Conservation (phyloP, 2,888 invertebrate genomes). For the Andrena hattorfiana region DNA sequence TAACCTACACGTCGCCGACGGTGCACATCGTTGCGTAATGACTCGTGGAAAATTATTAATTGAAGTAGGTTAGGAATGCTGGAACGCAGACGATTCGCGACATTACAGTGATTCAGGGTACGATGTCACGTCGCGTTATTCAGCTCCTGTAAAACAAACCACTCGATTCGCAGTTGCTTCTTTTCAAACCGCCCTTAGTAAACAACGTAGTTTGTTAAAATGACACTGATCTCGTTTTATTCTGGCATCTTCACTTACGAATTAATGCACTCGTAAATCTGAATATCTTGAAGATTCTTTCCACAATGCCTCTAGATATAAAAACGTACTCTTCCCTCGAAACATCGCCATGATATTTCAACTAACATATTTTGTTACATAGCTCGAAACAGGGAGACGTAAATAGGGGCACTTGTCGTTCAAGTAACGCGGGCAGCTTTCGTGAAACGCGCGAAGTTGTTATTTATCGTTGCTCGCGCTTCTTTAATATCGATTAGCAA, state of each 20-base stretch:
- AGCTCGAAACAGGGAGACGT: background rate
- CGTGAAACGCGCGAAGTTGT: slow-evolving; percentile 10
- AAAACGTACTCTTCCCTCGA: background rate
- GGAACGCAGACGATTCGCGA: background rate
- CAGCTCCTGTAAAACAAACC: no score
- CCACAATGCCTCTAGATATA: background rate
- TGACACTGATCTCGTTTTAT: no score
- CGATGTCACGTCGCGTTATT: no score
- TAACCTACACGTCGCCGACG: slow-evolving; percentile 13
- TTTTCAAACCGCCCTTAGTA: background rate
- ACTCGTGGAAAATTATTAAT: slow-evolving; percentile 37
- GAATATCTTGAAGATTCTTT: background rate
- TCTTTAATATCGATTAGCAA: slow-evolving; percentile 51
- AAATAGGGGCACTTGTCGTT: slow-evolving; percentile 1
- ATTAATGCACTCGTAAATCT: background rate
- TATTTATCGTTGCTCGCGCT: slow-evolving; percentile 28
- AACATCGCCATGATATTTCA: background rate
- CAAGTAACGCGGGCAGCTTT: slow-evolving; percentile 6
- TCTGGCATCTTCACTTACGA: no score
- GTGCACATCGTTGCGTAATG: slow-evolving; percentile 27
- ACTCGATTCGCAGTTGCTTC: background rate
- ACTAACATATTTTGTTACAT: background rate
- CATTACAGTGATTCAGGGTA: slow-evolving; percentile 5
- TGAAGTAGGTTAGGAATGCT: slow-evolving; percentile 14
- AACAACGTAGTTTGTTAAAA: no score